phyloP scores from a whole-genome alignment of 2,113 vertebrate genomes.

The Cynocephalus volans region DNA sequence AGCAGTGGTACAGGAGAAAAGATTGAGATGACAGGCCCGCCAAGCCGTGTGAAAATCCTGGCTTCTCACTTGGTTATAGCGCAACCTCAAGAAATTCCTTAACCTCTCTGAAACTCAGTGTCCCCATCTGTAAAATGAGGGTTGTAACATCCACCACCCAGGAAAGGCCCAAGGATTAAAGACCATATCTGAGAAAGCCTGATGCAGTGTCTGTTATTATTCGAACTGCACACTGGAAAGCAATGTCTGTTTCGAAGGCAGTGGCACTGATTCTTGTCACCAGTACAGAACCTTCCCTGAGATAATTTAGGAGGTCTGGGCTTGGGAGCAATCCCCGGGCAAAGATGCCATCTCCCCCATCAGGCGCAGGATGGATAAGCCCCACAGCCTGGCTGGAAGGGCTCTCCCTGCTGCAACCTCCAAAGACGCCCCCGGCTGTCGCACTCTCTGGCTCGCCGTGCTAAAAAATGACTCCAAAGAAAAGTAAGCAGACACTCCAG shows the following conservation, averaged over 20 bases:
- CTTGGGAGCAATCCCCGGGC: background rate
- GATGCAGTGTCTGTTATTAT: background rate
- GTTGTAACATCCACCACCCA: background rate
- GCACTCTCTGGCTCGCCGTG: background rate
- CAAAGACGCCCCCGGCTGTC: conserved; percentile 62
- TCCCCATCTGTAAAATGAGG: background rate
- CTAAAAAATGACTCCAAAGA: conserved; percentile 86
- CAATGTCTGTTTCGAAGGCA: background rate
- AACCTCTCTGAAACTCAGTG: background rate
- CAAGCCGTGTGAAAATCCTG: background rate
- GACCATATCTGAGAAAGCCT: background rate
- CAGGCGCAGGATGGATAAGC: background rate
- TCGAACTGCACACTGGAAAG: background rate
- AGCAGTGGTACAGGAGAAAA: background rate
- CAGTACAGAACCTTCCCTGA: background rate
- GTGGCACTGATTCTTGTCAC: background rate
- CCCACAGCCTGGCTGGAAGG: background rate
- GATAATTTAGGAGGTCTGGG: conserved; percentile 68
- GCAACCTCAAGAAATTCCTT: background rate
- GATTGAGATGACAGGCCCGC: background rate
- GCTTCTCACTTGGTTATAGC: background rate
- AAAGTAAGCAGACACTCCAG: conserved; percentile 88
- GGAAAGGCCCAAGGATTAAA: background rate
- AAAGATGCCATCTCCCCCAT: background rate
- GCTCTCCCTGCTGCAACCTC: background rate